Evolutionary conservation across 92 coral and sea anemone species (phyloP), one percentile per base, ranked within the genome.

Genomic region (Parazoanthus darwini): DNA sequence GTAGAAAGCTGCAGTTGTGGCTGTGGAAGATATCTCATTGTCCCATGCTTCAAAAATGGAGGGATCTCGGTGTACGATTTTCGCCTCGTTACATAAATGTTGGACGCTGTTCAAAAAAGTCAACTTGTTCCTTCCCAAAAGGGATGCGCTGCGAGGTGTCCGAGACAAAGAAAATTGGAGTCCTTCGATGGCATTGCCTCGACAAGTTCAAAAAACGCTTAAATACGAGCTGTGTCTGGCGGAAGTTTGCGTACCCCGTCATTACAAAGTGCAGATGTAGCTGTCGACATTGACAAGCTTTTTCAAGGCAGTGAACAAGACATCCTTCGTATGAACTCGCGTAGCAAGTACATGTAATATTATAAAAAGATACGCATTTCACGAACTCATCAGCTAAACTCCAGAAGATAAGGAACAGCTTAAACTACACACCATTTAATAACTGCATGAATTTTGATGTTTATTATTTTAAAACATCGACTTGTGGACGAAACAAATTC

Each of bases 1-100:
- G 99, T 76, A 92, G 92, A 88, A 97, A 97, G 88, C 92, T 97
- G 20, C 99, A 96, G 89, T 92, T 97, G 5, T 97, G 99, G 99
- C 93, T 97, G 2, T 97, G 99, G 99, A 94, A 94, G 82, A 86
- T 93, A 78, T 93, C 98, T n/a, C 88, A 92, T 37, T 97, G 99
- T 86, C 92, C 96, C 3, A 98, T 97, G 58, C 81, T 91, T 42
- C 94, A 91, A 25, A 93, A 95, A 70, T 97, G 99, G 99, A 94
- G 90, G 48, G 92, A 97, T 82, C 88, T 92, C 23, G 99, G 99
- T 10, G 89, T 87, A 29, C 88, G 94, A 6, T 91, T 75, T 85
- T 97, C 97, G 98, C 99, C 99, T 38, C 96, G 95, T 22, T 92
- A 94, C 90, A 79, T 95, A 58, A 95, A 97, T 80, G 89, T 91